These are phyloP conservation scores for Ichneumoninae sp. DNA, from an alignment of 2,888 invertebrate genomes.

Conservation along the genomic window DNA sequence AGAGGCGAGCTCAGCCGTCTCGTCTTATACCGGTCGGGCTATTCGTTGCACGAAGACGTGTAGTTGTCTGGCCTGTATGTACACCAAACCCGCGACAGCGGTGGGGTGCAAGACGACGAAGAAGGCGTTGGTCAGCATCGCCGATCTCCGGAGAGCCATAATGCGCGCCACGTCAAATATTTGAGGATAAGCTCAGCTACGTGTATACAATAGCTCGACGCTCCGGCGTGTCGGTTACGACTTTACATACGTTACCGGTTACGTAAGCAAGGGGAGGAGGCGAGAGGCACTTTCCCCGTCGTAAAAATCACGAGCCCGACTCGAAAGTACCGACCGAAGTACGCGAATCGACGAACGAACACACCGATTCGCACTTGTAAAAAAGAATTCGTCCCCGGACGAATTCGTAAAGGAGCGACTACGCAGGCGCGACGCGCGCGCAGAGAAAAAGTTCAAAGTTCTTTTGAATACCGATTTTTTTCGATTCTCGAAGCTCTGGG, in stretches of 20 bases:
- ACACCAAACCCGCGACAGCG: background rate
- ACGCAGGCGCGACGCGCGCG: too few species aligned
- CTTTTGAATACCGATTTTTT: too few species aligned
- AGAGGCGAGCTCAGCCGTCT: slow-evolving; percentile 29
- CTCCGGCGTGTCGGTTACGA: slow-evolving; percentile 50
- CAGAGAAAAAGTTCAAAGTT: too few species aligned
- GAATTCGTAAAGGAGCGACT: too few species aligned
- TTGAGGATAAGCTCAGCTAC: slow-evolving; percentile 74
- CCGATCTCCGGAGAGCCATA: slow-evolving; percentile 62
- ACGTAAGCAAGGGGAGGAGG: slow-evolving; percentile 63
- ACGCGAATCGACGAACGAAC: slow-evolving; percentile 20
- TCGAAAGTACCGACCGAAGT: background rate
- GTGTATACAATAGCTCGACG: slow-evolving; percentile 25
- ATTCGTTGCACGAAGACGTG: slow-evolving; percentile 30
- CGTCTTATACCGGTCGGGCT: slow-evolving; percentile 12
- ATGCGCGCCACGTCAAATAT: slow-evolving; percentile 74
- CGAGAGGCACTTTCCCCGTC: slow-evolving; percentile 16
- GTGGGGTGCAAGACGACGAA: slow-evolving; percentile 22
- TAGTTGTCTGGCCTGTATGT: background rate
- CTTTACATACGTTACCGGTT: slow-evolving; percentile 66
- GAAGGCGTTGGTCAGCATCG: slow-evolving; percentile 27
- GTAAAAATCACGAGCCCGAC: slow-evolving; percentile 25
- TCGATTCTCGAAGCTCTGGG: too few species aligned
- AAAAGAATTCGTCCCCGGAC: background rate
- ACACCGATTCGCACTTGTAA: background rate